A percentile compares a stretch with the other conserved stretches of the same genome.
These are phyloP conservation scores for Litoditis marina DNA, from an alignment of 2,888 invertebrate genomes.

Conservation along the genomic window DNA sequence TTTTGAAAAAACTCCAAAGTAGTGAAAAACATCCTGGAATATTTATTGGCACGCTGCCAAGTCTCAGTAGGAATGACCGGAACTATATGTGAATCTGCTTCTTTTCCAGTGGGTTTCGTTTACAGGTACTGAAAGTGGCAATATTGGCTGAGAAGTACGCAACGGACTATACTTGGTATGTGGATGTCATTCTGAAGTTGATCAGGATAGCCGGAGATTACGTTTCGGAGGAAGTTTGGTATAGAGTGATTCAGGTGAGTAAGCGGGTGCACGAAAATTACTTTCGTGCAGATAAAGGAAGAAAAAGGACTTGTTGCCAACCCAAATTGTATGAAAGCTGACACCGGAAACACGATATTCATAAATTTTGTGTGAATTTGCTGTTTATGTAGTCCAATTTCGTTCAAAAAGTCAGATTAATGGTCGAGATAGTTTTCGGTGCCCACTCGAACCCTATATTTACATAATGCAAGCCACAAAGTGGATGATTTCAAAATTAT, in stretches of 20 bases:
- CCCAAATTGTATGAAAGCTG: too few species aligned
- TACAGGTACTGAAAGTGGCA: slow-evolving; percentile 85
- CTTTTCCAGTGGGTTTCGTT: background rate
- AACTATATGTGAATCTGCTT: background rate
- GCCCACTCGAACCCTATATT: too few species aligned
- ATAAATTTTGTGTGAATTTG: too few species aligned
- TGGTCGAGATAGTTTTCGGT: too few species aligned
- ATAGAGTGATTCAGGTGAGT: slow-evolving; percentile 78
- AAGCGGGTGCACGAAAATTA: background rate
- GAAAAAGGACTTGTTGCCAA: background rate
- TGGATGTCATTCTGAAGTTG: slow-evolving; percentile 93
- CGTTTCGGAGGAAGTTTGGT: slow-evolving; percentile 99
- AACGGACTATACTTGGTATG: slow-evolving; percentile 92
- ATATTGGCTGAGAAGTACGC: slow-evolving; percentile 99
- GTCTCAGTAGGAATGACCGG: too few species aligned
- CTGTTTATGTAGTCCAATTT: too few species aligned
- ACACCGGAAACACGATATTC: too few species aligned
- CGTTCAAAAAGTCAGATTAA: too few species aligned
- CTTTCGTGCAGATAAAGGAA: background rate
- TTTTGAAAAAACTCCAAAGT: too few species aligned
- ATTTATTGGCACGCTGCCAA: too few species aligned
- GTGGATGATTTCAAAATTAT: background rate
- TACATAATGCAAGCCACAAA: too few species aligned
- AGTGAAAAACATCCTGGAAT: too few species aligned
- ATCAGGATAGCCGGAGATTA: slow-evolving; percentile 99